Evolutionary conservation across 2,113 vertebrate species (phyloP), one percentile per base, ranked within the genome.

Genomic region (Entomyzon cyanotis): DNA sequence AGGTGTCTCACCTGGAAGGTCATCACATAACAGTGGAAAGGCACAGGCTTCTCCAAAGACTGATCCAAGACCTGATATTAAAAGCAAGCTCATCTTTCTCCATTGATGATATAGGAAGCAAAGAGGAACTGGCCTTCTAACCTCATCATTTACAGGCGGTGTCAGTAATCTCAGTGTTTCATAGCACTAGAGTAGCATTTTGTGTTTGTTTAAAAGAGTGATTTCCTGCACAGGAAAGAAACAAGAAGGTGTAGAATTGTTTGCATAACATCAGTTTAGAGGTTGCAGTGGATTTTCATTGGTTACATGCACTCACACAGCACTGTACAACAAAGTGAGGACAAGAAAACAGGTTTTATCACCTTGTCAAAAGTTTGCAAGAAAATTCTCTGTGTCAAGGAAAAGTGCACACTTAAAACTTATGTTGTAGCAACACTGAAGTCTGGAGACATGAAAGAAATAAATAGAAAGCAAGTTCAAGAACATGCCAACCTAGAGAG

Each of bases 301-400:
- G 0, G 24, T 75, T 87, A 15, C 27, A 19, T 25, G 58, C 27
- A 53, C 49, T 75, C 87, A 46, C 39, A 58, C 21, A 52, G 59
- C 39, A 33, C 89, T 28, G 15, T 21, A 37, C 3, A 5, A 65
- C 56, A 73, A 93, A 52, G 75, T 15, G 69, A 89, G 65, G 74
- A 56, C 65, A 95, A 71, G 35, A 94, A 83, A 89, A 49, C 42
- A 27, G 50, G 65, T 84, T 89, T 87, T 74, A 85, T 83, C 89
- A 79, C 79, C 55, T 73, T 76, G 70, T 35, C 67, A 78, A 63
- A 87, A 75, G 60, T 77, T 79, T 83, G 55, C 55, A 58, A 76
- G 79, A 80, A 69, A 84, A 82, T 78, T 82, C 55, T 79, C 28
- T 21, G 44, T 60, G 70, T 88, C 63, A 62, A 44, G 37, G 31